These are phyloP conservation scores for Xestoiulus laeticollis DNA, from an alignment of 2,888 invertebrate genomes.

Conservation along the genomic window DNA sequence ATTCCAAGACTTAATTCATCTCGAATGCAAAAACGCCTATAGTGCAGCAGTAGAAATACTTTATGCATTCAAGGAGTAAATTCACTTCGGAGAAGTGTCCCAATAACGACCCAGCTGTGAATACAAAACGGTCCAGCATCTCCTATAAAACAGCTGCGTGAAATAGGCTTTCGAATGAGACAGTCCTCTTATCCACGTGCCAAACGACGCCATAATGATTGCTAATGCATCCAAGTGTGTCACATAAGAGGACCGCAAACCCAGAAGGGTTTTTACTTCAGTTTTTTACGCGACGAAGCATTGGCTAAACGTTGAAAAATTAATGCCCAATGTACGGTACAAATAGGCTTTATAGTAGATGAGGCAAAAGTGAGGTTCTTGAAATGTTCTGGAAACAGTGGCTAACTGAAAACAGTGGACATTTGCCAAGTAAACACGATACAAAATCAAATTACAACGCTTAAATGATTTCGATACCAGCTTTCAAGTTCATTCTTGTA, in stretches of 20 bases:
- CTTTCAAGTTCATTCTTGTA: too few species aligned
- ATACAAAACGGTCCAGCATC: conserved; percentile 28
- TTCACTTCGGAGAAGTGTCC: conserved; percentile 23
- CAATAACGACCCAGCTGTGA: conserved; percentile 34
- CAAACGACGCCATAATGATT: conserved; percentile 32
- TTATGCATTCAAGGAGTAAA: conserved; percentile 18
- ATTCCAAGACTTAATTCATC: not conserved
- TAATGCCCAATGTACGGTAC: not conserved
- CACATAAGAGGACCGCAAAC: conserved; percentile 27
- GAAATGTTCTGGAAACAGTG: too few species aligned
- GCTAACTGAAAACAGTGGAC: too few species aligned
- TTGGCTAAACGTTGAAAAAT: not conserved
- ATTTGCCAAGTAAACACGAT: too few species aligned
- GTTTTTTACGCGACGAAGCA: not conserved
- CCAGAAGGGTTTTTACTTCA: not conserved
- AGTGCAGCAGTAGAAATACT: not conserved
- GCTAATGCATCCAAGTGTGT: conserved; percentile 20
- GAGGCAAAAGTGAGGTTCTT: too few species aligned
- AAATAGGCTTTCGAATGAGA: not conserved
- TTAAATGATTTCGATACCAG: too few species aligned
- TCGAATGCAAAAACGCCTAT: conserved; percentile 1
- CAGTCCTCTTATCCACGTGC: not conserved
- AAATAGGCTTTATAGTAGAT: too few species aligned
- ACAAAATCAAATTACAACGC: too few species aligned
- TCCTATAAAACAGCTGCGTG: not conserved